Base-by-base conservation (phyloP, 1,140 invertebrate species). In the Macrocentrus cingulum region DNA sequence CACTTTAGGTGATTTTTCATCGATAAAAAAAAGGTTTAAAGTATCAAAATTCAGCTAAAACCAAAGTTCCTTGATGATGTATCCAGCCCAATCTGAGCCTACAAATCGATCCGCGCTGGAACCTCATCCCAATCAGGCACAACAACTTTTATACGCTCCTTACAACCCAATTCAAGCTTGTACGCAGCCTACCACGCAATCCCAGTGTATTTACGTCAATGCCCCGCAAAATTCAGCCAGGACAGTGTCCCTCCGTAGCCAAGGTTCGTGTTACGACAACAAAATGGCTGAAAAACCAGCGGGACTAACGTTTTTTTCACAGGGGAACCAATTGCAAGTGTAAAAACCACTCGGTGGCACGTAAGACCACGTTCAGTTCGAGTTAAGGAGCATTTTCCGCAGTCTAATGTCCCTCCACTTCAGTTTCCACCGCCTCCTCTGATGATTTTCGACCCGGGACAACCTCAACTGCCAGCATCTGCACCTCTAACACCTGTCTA, bases 61-160 rank as follows among this genome's bases (percentile, higher is more conserved):
- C n/a, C n/a, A n/a, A n/a, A n/a, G 11, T 51, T 19, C 15, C 13
- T 13, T 19, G 34, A 51, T 37, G 11, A 57, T 57, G 55, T 46
- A 45, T 6, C 19, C 34, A 16, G n/a, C 42, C 13, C 22, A 34
- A 41, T 16, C 36, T 1, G 55, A 57, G 2, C 42, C 55, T 13
- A 60, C 67, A 18, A 70, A 61, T 63, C 71, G 67, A 66, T 71
- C 71, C 59, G 67, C 61, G 23, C 53, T 42, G n/a, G 46, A 49
- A 41, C 1, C 68, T 56, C 59, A 52, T 11, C 65, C 61, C 6
- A 70, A 71, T 19, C 66, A 64, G n/a, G 68, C 67, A 15, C 70
- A 67, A 9, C 69, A 70, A 41, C 69, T 70, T 55, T 50, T 76
- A 39, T 76, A 75, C 52, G 67, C 65, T 8, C 74, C 69, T 20